Percentiles rank a stretch among this genome's conserved stretches.
Evolutionary conservation across 1,140 invertebrate species (phyloP).

Genomic region (Xylocopa sonorina): DNA sequence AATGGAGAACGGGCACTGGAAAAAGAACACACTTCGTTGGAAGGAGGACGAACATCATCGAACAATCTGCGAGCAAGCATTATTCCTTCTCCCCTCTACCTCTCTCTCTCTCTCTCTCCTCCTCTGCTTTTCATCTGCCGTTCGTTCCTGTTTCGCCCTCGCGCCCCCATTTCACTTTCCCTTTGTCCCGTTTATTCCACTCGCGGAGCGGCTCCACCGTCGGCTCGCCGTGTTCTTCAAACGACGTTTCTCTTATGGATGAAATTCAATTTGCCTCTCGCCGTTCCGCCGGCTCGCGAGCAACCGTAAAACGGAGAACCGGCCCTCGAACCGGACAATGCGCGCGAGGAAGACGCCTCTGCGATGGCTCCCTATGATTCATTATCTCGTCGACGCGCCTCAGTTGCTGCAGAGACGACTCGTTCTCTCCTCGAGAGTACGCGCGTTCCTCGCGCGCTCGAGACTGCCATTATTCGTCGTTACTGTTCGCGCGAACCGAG

Average conservation of each 20-base stretch:
- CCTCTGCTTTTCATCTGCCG: no score
- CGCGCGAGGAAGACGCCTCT: neutral
- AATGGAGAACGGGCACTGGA: no score
- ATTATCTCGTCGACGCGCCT: neutral
- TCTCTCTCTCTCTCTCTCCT: neutral
- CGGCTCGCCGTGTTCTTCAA: slow-evolving; percentile 37
- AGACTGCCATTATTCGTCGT: no score
- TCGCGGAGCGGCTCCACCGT: neutral
- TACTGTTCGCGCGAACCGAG: no score
- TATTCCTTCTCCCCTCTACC: neutral
- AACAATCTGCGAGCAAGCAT: slow-evolving; percentile 15
- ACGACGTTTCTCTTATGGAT: slow-evolving; percentile 39
- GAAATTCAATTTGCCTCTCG: slow-evolving; percentile 61
- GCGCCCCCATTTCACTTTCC: neutral
- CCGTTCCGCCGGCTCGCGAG: slow-evolving; percentile 8
- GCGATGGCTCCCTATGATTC: neutral
- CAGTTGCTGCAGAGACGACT: no score
- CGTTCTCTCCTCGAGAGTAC: no score
- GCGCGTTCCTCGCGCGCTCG: no score
- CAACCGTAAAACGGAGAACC: neutral
- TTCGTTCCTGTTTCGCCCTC: slow-evolving; percentile 1
- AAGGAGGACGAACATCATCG: slow-evolving; percentile 2
- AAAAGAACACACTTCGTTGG: neutral
- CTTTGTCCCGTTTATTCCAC: slow-evolving; percentile 10
- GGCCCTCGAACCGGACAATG: slow-evolving; percentile 28